Base-by-base conservation (phyloP, 2,797 vertebrate species). In the Denticeps clupeoides region DNA sequence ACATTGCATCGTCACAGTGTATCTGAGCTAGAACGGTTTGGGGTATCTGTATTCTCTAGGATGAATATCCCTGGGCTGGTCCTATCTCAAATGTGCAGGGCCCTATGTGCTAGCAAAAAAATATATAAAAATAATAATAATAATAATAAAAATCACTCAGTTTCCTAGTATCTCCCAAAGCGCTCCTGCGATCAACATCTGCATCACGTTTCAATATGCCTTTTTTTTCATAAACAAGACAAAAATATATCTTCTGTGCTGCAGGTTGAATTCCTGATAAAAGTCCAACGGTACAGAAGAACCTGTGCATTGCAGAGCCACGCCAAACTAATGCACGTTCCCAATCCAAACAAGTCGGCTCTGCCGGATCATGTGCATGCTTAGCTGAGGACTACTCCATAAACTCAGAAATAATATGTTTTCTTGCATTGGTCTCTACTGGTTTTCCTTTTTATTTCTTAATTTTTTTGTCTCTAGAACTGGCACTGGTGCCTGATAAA, bases 11-110 rank as follows among this genome's bases (percentile, higher is more conserved):
- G 24, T n/a, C 40, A 18, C 15, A 18, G 51, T 47, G 51, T 43
- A 46, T 35, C 50, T 41, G 38, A 45, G 32, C 47, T 28, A 42
- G 35, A 41, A 29, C 51, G 40, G 18, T 13, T 35, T 10, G 9
- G 53, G 41, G 10, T 50, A 56, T 56, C 50, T 50, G 46, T 31
- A 15, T 53, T 54, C 43, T 45, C 24, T 45, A 59, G 70, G 63
- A 74, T 77, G 70, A 72, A 79, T 69, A 73, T 75, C 77, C 68
- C 60, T 62, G 55, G 66, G 72, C 67, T 61, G 65, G 50, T 41
- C 51, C 51, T 66, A 70, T 78, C 73, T 73, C 58, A 59, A 71
- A 69, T 74, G 76, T 69, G 55, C 63, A 67, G 41, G 38, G 55
- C 10, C 45, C 55, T 62, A 59, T 54, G 53, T 52, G 47, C 65